These are phyloP conservation scores for Corydoras sp. DNA, from an alignment of 2,113 vertebrate genomes.

Conservation along the genomic window DNA sequence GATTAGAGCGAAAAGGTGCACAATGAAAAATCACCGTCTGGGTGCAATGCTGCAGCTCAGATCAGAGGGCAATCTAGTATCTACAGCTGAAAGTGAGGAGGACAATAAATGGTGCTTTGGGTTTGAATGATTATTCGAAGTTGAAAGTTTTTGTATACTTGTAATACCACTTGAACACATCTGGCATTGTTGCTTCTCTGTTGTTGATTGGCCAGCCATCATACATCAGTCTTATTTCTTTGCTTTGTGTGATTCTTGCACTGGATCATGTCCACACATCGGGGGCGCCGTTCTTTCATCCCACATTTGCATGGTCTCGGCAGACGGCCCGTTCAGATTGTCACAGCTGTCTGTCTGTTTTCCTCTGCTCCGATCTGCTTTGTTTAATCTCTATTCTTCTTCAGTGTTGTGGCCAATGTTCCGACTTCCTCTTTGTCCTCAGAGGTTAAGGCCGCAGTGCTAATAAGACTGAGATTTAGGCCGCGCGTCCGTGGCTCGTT, in stretches of 20 bases:
- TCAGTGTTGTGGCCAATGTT: background rate
- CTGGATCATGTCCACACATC: background rate
- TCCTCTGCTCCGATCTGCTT: background rate
- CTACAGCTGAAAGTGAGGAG: too few species aligned
- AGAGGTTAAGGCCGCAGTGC: background rate
- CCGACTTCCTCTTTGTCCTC: conserved; percentile 3
- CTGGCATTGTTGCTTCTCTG: too few species aligned
- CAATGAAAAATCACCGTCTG: too few species aligned
- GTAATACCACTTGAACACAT: too few species aligned
- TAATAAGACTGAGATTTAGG: conserved; percentile 25
- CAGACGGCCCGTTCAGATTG: conserved; percentile 3
- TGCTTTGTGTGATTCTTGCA: background rate
- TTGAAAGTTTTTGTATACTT: too few species aligned
- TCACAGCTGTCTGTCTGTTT: conserved; percentile 5
- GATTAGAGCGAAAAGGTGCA: too few species aligned
- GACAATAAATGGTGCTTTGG: too few species aligned
- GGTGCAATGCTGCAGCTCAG: too few species aligned
- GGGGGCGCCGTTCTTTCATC: background rate
- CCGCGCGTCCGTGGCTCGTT: conserved; percentile 10
- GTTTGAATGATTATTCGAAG: too few species aligned
- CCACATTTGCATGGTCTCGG: background rate
- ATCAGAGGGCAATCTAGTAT: too few species aligned
- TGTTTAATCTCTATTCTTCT: background rate
- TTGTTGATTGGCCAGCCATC: too few species aligned
- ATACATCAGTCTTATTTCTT: background rate